Conservation (phyloP, 2,113 vertebrate genomes). For the Lamprologus speciosus region DNA sequence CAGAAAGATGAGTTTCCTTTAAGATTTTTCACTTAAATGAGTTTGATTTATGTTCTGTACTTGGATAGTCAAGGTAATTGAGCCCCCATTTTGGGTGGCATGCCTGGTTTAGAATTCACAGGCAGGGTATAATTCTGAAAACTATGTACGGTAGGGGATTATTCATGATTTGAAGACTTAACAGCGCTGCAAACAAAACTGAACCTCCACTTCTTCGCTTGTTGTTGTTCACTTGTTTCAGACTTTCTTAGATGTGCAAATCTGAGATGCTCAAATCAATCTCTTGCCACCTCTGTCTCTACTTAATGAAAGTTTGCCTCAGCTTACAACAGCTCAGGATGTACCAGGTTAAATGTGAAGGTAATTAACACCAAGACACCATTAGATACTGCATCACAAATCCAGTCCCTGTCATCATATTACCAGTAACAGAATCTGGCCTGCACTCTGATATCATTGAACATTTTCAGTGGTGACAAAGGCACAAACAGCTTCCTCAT, state of each 20-base stretch:
- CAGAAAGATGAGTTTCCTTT: not conserved
- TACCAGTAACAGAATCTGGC: not conserved
- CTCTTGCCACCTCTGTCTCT: not conserved
- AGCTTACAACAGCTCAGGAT: not conserved
- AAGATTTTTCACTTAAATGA: not conserved
- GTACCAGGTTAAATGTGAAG: not conserved
- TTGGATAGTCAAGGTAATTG: not conserved
- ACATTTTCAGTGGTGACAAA: not conserved
- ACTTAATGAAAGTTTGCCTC: not conserved
- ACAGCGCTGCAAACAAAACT: not conserved
- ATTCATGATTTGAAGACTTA: not conserved
- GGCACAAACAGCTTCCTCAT: not conserved
- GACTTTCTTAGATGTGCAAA: not conserved
- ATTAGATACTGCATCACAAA: not conserved
- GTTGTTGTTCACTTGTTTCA: not conserved
- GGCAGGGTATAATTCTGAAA: not conserved
- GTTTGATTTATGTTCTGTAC: not conserved
- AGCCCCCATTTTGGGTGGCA: not conserved
- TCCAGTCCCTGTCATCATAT: not conserved
- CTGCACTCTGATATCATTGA: not conserved
- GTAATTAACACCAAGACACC: not conserved
- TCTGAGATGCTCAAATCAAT: not conserved
- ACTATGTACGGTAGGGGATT: rapidly evolving
- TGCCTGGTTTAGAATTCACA: not conserved
- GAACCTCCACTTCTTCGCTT: not conserved